Conservation (phyloP, 2,113 vertebrate species). For the Oreotragus oreotragus region DNA sequence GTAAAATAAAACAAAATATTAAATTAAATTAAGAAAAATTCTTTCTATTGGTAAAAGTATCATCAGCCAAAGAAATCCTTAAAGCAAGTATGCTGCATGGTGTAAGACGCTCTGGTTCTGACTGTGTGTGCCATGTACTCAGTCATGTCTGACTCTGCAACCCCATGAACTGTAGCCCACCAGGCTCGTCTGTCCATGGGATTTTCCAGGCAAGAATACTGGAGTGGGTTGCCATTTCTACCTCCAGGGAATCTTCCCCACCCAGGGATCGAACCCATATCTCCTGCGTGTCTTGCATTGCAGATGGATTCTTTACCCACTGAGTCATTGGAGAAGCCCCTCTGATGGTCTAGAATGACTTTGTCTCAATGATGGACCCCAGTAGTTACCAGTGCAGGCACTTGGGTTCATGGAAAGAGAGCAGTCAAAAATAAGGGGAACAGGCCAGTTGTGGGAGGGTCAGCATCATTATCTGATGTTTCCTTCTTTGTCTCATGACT, state of each 20-base stretch:
- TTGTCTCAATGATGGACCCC: background rate
- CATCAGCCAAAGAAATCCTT: background rate
- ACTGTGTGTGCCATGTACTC: background rate
- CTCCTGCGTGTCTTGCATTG: background rate
- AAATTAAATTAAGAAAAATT: too few relatives aligned
- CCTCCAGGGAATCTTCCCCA: background rate
- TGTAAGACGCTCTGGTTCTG: background rate
- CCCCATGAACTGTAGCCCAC: background rate
- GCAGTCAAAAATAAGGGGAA: background rate
- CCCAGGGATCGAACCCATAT: background rate
- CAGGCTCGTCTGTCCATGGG: background rate
- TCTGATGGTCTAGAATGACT: background rate
- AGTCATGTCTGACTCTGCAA: background rate
- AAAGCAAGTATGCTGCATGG: background rate
- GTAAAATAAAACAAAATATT: too few relatives aligned
- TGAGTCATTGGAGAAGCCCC: background rate
- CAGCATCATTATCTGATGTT: background rate
- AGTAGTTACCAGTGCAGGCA: accelerated
- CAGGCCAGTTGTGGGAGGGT: background rate
- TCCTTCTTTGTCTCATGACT: background rate
- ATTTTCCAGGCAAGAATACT: background rate
- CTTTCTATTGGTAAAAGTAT: background rate
- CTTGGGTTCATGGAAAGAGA: background rate
- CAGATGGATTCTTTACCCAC: background rate
- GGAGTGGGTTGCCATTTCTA: background rate